Evolutionary conservation across 2,113 vertebrate species (phyloP).

Genomic region (Nyctereutes procyonoides): DNA sequence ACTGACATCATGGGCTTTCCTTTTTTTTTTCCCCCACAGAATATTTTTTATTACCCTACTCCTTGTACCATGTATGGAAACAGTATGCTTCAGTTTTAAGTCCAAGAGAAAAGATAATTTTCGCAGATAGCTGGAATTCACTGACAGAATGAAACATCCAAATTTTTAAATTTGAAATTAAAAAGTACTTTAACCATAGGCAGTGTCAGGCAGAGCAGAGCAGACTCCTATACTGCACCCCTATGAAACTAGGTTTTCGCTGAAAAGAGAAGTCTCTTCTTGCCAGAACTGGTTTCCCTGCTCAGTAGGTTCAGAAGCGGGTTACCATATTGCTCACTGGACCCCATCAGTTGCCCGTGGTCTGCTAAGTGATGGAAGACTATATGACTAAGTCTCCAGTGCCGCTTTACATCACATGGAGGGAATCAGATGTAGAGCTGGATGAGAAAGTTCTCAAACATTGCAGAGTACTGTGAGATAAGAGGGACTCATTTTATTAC

Average conservation of each 20-base stretch:
- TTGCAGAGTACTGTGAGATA: neutral
- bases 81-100: neutral
- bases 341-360: slow-evolving; percentile 95
- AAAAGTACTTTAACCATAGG: neutral
- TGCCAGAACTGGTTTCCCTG: neutral
- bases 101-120: neutral
- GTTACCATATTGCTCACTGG: slow-evolving; percentile 95
- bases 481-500: neutral
- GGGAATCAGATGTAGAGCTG: neutral
- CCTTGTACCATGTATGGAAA: neutral
- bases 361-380: slow-evolving; percentile 97
- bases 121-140: neutral
- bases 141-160: neutral
- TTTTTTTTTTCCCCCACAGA: too few relatives aligned
- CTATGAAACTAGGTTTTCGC: neutral
- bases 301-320: fast-evolving
- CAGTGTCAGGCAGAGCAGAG: neutral
- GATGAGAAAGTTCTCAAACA: neutral
- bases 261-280: neutral
- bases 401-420: slow-evolving; percentile 91
- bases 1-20: neutral
- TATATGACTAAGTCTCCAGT: slow-evolving; percentile 96
- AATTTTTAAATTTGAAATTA: slow-evolving; percentile 28
- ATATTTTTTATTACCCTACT: slow-evolving; percentile 51
- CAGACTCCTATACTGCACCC: neutral